Conservation (phyloP, 2,888 invertebrate genomes). For the Nymphalis c-album region DNA sequence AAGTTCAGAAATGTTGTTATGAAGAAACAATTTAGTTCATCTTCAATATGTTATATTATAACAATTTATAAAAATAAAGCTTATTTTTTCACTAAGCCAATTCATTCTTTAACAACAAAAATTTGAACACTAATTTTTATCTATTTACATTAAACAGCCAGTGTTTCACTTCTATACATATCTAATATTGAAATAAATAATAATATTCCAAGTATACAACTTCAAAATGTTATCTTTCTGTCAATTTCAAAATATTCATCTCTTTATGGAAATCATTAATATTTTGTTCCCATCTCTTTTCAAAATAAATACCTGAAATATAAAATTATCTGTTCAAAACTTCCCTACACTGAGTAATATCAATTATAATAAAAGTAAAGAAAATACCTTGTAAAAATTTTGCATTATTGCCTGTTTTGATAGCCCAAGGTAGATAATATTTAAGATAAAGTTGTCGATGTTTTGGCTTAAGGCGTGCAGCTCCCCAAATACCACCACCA, state of each 20-base stretch:
- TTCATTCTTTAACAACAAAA: constrained; percentile 4
- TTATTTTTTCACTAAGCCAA: constrained; percentile 1
- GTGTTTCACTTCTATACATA: no score
- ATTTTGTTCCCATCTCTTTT: constrained; percentile 95
- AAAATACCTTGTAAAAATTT: constrained; percentile 87
- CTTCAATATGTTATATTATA: constrained; percentile 6
- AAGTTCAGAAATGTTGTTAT: constrained; percentile 76
- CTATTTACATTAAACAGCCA: neutral
- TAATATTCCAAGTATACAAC: neutral
- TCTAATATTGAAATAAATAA: no score
- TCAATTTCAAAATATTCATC: constrained; percentile 86
- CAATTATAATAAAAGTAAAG: neutral
- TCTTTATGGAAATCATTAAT: constrained; percentile 90
- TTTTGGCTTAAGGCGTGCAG: constrained; percentile 91
- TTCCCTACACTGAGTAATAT: no score
- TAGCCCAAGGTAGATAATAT: constrained; percentile 92
- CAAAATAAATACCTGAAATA: constrained; percentile 87
- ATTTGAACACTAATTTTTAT: neutral
- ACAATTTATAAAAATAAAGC: constrained; percentile 11
- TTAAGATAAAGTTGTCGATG: constrained; percentile 89
- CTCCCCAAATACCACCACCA: constrained; percentile 95
- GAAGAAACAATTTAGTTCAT: constrained; percentile 36
- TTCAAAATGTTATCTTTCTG: constrained; percentile 15
- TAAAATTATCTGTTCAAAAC: neutral
- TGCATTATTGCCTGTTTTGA: constrained; percentile 87